Base-by-base conservation (phyloP, 2,797 vertebrate genomes). In the Pantherophis vulpinus region DNA sequence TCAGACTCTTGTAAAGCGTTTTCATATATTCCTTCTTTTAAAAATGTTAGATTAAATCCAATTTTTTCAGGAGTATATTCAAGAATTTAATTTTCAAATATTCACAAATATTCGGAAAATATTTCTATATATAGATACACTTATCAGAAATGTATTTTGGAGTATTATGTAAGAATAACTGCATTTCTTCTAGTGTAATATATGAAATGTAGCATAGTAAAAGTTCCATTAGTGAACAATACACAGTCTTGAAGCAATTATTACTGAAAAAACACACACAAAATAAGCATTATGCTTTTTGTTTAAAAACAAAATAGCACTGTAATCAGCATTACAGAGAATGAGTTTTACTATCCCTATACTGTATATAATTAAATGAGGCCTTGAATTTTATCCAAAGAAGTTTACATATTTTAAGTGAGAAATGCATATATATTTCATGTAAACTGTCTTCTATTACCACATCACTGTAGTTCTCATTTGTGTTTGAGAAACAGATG, bases 281-380 rank as follows among this genome's bases (percentile, higher is more conserved):
- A 96, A 97, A 96, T 95, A 96, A 96, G 96, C 96, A 96, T 96
- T 96, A 96, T 94, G 96, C 96, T 97, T 96, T 8, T 61, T 66
- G 47, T 37, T 94, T 96, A 90, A 90, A 47, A 54, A 32, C 51
- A 86, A 95, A 96, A 96, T 98, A 98, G 98, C 97, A 97, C 97
- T 97, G 96, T 96, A 97, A 97, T 97, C 97, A 97, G 59, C 18
- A 63, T 89, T 29, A 29, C 13, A 51, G 5, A 37, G 51, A 37
- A 23, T 32, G 20, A 83, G 20, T 89, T 63, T 98, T 97, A 97
- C 91, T 95, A 94, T 95, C 96, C 96, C 94, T 97, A 96, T 96
- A 95, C 96, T 96, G 94, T 54, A 56, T 32, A 88, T 29, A 88
- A 61, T 87, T 63, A 88, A 88, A 93, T 29, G 5, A 96, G 94